A percentile compares a stretch with the other conserved stretches of the same genome.
Conservation (phyloP, 2,113 vertebrate species). For the Lepidothrix coronata region DNA sequence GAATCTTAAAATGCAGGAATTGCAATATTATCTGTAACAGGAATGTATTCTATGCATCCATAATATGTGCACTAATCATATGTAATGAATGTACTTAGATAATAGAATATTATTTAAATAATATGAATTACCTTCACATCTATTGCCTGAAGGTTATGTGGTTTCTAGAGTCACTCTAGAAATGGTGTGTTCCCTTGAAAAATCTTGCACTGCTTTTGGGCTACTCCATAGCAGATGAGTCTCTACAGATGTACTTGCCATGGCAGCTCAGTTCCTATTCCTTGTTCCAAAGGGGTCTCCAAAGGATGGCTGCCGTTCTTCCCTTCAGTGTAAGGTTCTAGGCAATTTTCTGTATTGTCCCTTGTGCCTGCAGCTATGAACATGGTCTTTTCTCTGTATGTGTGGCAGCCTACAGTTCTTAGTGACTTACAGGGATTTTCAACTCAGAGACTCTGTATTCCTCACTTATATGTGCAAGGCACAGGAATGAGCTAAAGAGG, state of each 20-base stretch:
- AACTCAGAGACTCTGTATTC: background rate
- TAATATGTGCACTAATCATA: background rate
- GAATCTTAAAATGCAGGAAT: background rate
- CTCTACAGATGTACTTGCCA: rapidly evolving
- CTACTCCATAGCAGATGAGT: background rate
- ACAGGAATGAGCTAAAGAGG: background rate
- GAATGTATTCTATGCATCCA: background rate
- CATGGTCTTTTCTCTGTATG: background rate
- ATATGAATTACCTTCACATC: background rate
- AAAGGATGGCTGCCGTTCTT: background rate
- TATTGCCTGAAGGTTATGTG: background rate
- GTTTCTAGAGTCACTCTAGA: background rate
- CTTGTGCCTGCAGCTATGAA: background rate
- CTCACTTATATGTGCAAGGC: background rate
- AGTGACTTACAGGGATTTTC: background rate
- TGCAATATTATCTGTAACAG: background rate
- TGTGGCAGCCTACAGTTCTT: background rate
- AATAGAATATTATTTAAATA: background rate
- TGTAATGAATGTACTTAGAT: background rate
- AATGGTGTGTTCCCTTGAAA: background rate
- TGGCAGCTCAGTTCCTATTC: background rate
- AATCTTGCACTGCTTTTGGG: background rate
- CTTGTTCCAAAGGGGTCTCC: background rate
- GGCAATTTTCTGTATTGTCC: background rate
- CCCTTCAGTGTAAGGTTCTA: background rate